phyloP scores from a whole-genome alignment of 2,797 vertebrate genomes.

The Lerista edwardsae region DNA sequence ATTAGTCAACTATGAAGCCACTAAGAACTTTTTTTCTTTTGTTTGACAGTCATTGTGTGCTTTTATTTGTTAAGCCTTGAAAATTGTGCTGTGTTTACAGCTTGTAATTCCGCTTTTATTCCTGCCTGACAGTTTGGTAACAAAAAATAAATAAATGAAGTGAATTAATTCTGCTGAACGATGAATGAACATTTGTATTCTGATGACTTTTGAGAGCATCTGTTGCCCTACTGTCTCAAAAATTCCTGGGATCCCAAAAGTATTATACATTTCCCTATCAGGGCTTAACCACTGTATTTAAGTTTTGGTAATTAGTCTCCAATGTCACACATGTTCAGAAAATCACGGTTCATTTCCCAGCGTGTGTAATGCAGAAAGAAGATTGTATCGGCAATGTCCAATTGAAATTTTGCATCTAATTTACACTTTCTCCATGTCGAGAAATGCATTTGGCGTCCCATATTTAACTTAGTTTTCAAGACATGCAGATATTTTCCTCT shows the following conservation, averaged over 20 bases:
- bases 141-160: not conserved
- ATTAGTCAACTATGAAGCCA: not conserved
- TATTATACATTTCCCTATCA: constrained; percentile 45
- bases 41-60: not conserved
- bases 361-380: constrained; percentile 34
- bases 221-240: constrained; percentile 20
- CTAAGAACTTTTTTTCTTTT: not conserved
- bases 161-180: constrained; percentile 27
- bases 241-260: constrained; percentile 33
- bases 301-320: constrained; percentile 50
- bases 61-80: constrained; percentile 9
- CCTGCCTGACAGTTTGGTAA: constrained; percentile 16
- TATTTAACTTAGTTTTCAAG: constrained; percentile 52
- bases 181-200: constrained; percentile 31
- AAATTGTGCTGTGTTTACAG: constrained; percentile 13
- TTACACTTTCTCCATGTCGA: constrained; percentile 45
- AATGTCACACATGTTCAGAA: constrained; percentile 43
- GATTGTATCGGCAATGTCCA: constrained; percentile 45
- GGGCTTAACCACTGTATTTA: constrained; percentile 53
- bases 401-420: constrained; percentile 48
- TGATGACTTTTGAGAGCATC: constrained; percentile 37
- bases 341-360: constrained; percentile 6
- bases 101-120: constrained; percentile 9
- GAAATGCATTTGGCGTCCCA: constrained; percentile 10
- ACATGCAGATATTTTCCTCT: constrained; percentile 51